phyloP scores from a whole-genome alignment of 2,113 vertebrate species.

The Lathamus discolor region DNA sequence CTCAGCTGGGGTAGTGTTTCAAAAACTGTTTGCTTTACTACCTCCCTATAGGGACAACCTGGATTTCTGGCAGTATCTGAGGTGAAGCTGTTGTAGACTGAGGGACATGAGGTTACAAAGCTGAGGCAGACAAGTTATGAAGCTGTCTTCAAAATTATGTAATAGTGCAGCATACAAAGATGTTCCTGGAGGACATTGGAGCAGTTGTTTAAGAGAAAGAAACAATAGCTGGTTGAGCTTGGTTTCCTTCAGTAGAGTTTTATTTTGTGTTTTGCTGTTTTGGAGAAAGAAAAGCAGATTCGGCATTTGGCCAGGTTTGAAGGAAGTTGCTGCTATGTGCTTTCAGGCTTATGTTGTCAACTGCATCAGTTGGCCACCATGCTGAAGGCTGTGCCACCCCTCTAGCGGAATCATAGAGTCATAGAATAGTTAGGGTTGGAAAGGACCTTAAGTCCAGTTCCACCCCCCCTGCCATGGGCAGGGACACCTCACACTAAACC shows the following conservation, averaged over 20 bases:
- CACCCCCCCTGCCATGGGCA: no score
- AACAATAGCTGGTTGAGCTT: not conserved
- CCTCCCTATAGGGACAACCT: not conserved
- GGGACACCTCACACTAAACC: no score
- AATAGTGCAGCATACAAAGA: not conserved
- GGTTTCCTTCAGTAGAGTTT: not conserved
- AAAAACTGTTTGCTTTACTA: not conserved
- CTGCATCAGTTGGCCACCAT: fast-evolving
- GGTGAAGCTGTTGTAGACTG: not conserved
- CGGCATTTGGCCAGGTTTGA: not conserved
- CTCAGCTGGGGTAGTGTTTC: not conserved
- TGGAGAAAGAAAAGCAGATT: not conserved
- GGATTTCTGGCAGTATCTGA: not conserved
- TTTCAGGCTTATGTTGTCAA: not conserved
- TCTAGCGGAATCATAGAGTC: not conserved
- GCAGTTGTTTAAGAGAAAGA: not conserved
- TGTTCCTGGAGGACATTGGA: not conserved
- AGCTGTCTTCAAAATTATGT: not conserved
- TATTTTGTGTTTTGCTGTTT: not conserved
- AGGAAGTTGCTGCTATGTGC: not conserved
- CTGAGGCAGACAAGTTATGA: not conserved
- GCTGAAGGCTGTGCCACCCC: not conserved
- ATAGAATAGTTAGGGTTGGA: no score
- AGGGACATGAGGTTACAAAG: not conserved
- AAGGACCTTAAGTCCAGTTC: no score